These are phyloP conservation scores for Phenganax stokvisi DNA, from an alignment of 92 coral and sea anemone genomes.

Conservation along the genomic window DNA sequence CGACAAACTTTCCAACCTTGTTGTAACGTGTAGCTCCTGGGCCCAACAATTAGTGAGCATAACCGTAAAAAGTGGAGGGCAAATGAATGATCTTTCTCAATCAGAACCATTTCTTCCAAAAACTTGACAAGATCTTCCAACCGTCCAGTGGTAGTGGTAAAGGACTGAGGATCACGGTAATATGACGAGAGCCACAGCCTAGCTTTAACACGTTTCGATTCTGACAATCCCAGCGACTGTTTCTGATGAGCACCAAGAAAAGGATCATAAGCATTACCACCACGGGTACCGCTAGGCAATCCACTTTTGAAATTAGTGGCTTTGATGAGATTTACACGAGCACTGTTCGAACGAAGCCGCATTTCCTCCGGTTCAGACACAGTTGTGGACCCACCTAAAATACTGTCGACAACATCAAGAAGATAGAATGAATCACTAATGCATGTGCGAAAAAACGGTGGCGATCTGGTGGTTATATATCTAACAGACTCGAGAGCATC, in stretches of 20 bases:
- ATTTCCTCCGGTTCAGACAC: constrained; percentile 66
- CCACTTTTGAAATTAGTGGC: constrained; percentile 37
- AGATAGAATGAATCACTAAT: constrained; percentile 69
- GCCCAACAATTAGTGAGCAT: constrained; percentile 55
- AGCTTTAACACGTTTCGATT: constrained; percentile 67
- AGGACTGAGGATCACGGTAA: constrained; percentile 44
- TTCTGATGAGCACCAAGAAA: constrained; percentile 47
- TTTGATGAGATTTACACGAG: constrained; percentile 53
- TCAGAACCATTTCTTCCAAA: constrained; percentile 21
- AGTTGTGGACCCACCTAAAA: constrained; percentile 50
- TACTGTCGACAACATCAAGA: constrained; percentile 60
- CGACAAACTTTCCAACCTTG: constrained; percentile 58
- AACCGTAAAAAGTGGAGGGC: constrained; percentile 56
- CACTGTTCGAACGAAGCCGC: constrained; percentile 44
- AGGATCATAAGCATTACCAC: constrained; percentile 58
- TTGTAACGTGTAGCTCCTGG: constrained; percentile 57
- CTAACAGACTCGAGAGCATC: constrained; percentile 57
- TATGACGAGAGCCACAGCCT: constrained; percentile 49
- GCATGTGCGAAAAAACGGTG: constrained; percentile 65
- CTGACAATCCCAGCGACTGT: constrained; percentile 62
- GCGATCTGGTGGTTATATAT: constrained; percentile 54
- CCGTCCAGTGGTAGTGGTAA: constrained; percentile 18
- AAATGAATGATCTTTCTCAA: background rate
- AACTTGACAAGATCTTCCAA: constrained; percentile 54
- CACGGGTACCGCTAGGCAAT: constrained; percentile 23